Evolutionary conservation across 2,888 invertebrate genomes (phyloP).

Genomic region (Cinara cedri): DNA sequence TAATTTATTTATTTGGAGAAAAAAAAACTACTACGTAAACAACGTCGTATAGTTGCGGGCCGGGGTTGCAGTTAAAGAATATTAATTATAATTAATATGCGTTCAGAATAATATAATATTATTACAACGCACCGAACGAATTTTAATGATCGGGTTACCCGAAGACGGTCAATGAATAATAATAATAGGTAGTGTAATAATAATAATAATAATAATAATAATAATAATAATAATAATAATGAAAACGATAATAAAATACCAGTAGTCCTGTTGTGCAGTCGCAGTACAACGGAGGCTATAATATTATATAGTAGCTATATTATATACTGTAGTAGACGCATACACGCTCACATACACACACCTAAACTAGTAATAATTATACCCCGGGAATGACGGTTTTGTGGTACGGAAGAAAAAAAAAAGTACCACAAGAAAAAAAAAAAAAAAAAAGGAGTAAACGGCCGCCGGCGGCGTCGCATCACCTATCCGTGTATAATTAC

Average conservation of each 20-base stretch:
- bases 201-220: neutral
- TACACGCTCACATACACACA: neutral
- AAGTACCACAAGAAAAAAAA: neutral
- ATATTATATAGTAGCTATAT: neutral
- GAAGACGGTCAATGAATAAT: slow-evolving; percentile 34
- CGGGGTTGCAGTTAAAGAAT: neutral
- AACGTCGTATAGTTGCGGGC: neutral
- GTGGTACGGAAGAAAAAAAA: neutral
- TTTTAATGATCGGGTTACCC: slow-evolving; percentile 45
- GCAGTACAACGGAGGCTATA: neutral
- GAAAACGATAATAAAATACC: slow-evolving; percentile 41
- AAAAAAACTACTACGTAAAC: neutral
- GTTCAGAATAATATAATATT: slow-evolving; percentile 13
- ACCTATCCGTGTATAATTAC: slow-evolving; percentile 23
- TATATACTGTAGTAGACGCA: neutral
- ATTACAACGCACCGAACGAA: slow-evolving; percentile 21
- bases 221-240: neutral
- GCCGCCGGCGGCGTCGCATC: slow-evolving; percentile 10
- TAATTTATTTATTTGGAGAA: neutral
- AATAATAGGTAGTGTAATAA: neutral
- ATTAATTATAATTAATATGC: slow-evolving; percentile 44
- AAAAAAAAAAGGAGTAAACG: slow-evolving; percentile 2
- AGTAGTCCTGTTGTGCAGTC: slow-evolving; percentile 22
- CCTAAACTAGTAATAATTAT: slow-evolving; percentile 51
- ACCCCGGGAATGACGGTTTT: slow-evolving; percentile 9